A percentile compares a stretch with the other conserved stretches of the same genome.
Conservation (phyloP, 2,797 vertebrate species). For the Limnodromus scolopaceus region DNA sequence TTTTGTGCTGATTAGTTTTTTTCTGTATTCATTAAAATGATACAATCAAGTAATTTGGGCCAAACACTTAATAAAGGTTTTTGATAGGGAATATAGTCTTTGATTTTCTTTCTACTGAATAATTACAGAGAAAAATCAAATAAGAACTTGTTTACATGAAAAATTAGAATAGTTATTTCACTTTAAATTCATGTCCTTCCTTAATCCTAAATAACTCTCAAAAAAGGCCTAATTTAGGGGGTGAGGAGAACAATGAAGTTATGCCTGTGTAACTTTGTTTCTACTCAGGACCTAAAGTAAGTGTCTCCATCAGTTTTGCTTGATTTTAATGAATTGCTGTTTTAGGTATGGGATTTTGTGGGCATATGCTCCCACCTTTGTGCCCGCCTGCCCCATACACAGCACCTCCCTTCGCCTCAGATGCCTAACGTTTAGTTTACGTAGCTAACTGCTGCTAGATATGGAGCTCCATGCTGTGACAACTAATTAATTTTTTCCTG, state of each 20-base stretch:
- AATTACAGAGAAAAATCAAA: conserved; percentile 34
- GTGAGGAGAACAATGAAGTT: neutral
- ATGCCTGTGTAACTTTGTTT: neutral
- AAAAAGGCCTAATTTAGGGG: neutral
- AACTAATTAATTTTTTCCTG: neutral
- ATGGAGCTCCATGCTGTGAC: neutral
- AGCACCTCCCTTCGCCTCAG: neutral
- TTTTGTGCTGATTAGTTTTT: conserved; percentile 42
- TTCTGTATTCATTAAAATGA: conserved; percentile 53
- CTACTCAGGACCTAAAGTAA: neutral
- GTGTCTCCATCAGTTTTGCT: neutral
- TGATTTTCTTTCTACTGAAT: conserved; percentile 36
- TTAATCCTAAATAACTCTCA: neutral
- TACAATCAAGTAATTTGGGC: conserved; percentile 33
- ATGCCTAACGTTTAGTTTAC: neutral
- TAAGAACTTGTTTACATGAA: conserved; percentile 12
- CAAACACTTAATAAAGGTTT: conserved; percentile 44
- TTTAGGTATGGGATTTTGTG: neutral
- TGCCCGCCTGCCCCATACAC: neutral
- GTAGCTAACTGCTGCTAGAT: neutral
- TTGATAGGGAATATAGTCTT: conserved; percentile 23
- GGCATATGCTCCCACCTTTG: neutral
- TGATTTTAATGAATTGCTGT: neutral
- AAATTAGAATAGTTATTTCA: conserved; percentile 29
- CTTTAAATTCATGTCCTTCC: neutral